These are phyloP conservation scores for Cyclophora punctaria DNA, from an alignment of 2,888 invertebrate species.

Conservation along the genomic window DNA sequence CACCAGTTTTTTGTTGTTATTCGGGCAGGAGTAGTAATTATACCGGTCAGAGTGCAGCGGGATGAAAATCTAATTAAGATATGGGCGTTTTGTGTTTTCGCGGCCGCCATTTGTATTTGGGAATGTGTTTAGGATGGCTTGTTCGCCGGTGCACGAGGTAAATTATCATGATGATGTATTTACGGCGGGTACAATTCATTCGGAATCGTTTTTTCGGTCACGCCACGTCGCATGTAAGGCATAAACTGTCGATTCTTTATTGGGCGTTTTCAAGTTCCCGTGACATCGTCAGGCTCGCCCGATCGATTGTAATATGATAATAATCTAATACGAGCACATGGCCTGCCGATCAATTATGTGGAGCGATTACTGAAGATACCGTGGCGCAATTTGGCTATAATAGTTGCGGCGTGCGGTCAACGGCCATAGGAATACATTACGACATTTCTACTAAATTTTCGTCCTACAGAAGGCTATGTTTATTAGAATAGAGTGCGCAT, in stretches of 20 bases:
- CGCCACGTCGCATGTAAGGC: conserved; percentile 70
- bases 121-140: conserved; percentile 34
- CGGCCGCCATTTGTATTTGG: conserved; percentile 44
- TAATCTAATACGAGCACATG: conserved; percentile 45
- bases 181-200: conserved; percentile 63
- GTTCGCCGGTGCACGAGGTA: conserved; percentile 36
- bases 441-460: conserved; percentile 75
- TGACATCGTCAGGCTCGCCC: conserved; percentile 44
- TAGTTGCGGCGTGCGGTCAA: conserved; percentile 53
- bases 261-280: conserved; percentile 46
- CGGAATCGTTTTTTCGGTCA: conserved; percentile 68
- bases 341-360: conserved; percentile 18
- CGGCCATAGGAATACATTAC: conserved; percentile 71
- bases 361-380: conserved; percentile 1
- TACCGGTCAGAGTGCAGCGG: conserved; percentile 73
- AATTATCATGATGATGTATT: conserved; percentile 67
- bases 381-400: conserved; percentile 32
- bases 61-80: conserved; percentile 72
- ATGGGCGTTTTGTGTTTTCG: conserved; percentile 60
- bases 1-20: conserved; percentile 60
- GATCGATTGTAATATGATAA: conserved; percentile 49
- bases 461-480: conserved; percentile 75
- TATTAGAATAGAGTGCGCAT: conserved; percentile 68
- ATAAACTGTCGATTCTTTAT: conserved; percentile 64
- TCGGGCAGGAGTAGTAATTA: conserved; percentile 70